Evolutionary conservation across 2,888 invertebrate genomes (phyloP), one percentile per base, ranked within the genome.

Genomic region (Eremobia ochroleuca): DNA sequence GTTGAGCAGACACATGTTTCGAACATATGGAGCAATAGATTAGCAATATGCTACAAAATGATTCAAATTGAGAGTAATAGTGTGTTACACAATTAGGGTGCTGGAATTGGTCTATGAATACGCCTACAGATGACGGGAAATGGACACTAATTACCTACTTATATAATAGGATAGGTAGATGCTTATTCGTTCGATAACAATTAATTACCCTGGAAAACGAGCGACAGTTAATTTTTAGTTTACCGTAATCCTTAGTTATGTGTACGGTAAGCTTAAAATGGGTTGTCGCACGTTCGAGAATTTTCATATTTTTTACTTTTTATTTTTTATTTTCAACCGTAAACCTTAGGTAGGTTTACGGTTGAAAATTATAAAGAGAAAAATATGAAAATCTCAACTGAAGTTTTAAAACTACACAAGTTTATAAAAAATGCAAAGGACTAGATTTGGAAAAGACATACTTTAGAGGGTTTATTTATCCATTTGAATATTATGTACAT

Each of bases 401-500:
- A 18, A 18, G 4, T 68, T 61, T 52, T 25, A 52, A 55, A 81
- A 73, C 28, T n/a, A 73, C 40, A 31, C 9, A 21, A 65, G 49
- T 64, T 49, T 4, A 43, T 40, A 49, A 75, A 37, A n/a, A 65
- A 65, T 31, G 15, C 31, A 79, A 34, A 34, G 18, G n/a, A 40
- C n/a, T 40, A 21, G 21, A n/a, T n/a, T 71, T 28, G 21, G 15
- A 21, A 46, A 66, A 37, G n/a, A n/a, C n/a, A n/a, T 61, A 31
- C 28, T 18, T 76, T 65, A 4, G 8, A 31, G 18, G 49, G 37
- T 49, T 67, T 40, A 62, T 59, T 58, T 65, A 61, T n/a, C 31
- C 4, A 64, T 58, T 83, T 55, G 15, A 58, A 28, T 43, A 43
- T 13, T 77, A 67, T 49, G 34, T 83, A 68, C 40, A 68, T 79